Evolutionary conservation across 1,140 invertebrate genomes (phyloP).

Genomic region (Bactericera cockerelli): DNA sequence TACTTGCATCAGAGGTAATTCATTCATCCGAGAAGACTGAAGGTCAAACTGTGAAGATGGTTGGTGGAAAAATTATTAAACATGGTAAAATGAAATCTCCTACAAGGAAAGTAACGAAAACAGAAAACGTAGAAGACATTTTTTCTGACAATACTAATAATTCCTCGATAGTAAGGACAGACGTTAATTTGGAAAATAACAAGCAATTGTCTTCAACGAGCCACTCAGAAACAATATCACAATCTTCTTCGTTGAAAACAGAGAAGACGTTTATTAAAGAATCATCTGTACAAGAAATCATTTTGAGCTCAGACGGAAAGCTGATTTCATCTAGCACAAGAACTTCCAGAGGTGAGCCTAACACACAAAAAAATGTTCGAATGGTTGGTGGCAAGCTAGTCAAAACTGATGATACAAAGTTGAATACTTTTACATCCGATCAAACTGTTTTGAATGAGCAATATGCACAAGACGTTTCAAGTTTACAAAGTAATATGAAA

Average conservation of each 20-base stretch:
- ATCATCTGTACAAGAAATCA: slow-evolving; percentile 1
- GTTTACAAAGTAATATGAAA: background rate
- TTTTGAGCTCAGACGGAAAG: background rate
- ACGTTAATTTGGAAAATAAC: background rate
- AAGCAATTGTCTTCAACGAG: background rate
- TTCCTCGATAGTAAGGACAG: background rate
- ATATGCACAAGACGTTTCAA: background rate
- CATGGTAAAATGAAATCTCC: slow-evolving; percentile 6
- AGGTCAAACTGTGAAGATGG: slow-evolving; percentile 15
- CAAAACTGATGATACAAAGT: slow-evolving; percentile 10
- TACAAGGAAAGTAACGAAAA: background rate
- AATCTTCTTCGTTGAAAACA: background rate
- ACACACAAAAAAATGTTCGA: background rate
- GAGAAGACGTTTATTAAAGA: background rate
- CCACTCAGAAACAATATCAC: background rate
- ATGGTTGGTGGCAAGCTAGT: slow-evolving; percentile 18
- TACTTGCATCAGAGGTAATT: background rate
- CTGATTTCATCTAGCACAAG: background rate
- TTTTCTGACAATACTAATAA: background rate
- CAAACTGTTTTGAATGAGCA: background rate
- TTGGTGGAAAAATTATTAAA: slow-evolving; percentile 19
- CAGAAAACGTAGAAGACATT: background rate
- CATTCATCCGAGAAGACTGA: background rate
- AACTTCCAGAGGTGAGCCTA: background rate
- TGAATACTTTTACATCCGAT: background rate